Evolutionary conservation across 2,797 vertebrate species (phyloP), one percentile per base, ranked within the genome.

Genomic region (Amblyopsis hoosieri): DNA sequence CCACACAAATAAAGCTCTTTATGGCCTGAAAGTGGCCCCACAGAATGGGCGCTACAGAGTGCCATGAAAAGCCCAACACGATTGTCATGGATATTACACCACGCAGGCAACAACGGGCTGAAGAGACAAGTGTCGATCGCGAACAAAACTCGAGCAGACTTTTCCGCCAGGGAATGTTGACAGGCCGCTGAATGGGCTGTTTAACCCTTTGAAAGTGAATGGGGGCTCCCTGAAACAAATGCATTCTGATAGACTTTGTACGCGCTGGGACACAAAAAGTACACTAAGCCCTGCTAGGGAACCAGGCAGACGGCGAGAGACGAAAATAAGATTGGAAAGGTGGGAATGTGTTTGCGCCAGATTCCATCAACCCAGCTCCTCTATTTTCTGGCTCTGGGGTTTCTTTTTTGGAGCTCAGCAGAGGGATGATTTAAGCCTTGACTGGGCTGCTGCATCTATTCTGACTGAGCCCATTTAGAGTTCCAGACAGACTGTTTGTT

Each of bases 1-100:
- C 92, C 94, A 94, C 95, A 95, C 94, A 97, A 96, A 98, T 97
- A 97, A 98, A 97, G 95, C 95, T 94, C 94, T 94, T 96, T 94
- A 94, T 92, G 94, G 95, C 95, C 95, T 95, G 94, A 94, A 96
- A 98, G 95, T 96, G 96, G 95, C 94, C 95, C 92, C 95, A 96
- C 93, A 92, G 93, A 94, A 91, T 86, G 87, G 83, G 85, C 84
- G 84, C 89, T 90, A 91, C 90, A 91, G 90, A 91, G 89, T 85
- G 87, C 83, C 85, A 91, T 92, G 91, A 94, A 95, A 94, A 94
- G 93, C 93, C 91, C 94, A 94, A 96, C 95, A 94, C 91, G 94
- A 97, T 99, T 98, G 96, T 98, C 96, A 97, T 98, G 96, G 96
- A 97, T 99, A 98, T 99, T 96, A 96, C 94, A 95, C 90, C 93